phyloP scores from a whole-genome alignment of 2,888 invertebrate genomes.

The Drosophila cyrtoloma region DNA sequence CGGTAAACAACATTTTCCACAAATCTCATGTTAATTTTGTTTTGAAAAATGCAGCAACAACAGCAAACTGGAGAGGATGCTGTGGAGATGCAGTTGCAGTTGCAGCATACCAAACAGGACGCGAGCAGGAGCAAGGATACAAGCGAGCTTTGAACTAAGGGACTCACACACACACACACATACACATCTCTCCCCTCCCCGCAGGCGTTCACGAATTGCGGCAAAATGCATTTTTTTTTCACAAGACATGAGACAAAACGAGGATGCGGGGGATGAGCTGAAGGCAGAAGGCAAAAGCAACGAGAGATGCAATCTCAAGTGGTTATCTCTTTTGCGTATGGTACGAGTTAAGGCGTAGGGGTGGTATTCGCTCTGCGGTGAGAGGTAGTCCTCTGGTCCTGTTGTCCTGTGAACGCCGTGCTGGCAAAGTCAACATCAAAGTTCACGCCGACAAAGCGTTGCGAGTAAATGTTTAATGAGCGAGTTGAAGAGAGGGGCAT shows the following conservation, averaged over 20 bases:
- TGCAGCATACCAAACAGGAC: constrained; percentile 28
- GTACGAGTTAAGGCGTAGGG: constrained; percentile 2
- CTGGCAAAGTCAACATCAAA: constrained; percentile 78
- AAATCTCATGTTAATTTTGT: constrained; percentile 59
- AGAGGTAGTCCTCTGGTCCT: constrained; percentile 14
- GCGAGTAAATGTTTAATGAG: constrained; percentile 81
- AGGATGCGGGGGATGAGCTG: constrained; percentile 23
- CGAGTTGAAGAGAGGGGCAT: constrained; percentile 33
- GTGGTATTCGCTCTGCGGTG: not conserved
- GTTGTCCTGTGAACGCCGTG: constrained; percentile 39
- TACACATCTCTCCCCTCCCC: constrained; percentile 6
- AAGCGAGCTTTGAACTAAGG: constrained; percentile 29
- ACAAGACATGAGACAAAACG: constrained; percentile 55
- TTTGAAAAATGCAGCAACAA: constrained; percentile 42
- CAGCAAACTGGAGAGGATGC: constrained; percentile 16
- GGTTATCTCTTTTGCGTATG: constrained; percentile 71
- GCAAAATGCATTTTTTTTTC: constrained; percentile 77
- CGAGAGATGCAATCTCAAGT: constrained; percentile 79
- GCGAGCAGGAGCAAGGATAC: constrained; percentile 25
- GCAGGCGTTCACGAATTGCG: constrained; percentile 68
- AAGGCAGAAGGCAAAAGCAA: constrained; percentile 26
- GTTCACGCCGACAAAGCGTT: constrained; percentile 82
- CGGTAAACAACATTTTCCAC: constrained; percentile 34
- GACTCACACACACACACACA: constrained; percentile 11
- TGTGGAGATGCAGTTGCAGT: constrained; percentile 41